Evolutionary conservation across 2,888 invertebrate genomes (phyloP).

Genomic region (Trichacis sp.): DNA sequence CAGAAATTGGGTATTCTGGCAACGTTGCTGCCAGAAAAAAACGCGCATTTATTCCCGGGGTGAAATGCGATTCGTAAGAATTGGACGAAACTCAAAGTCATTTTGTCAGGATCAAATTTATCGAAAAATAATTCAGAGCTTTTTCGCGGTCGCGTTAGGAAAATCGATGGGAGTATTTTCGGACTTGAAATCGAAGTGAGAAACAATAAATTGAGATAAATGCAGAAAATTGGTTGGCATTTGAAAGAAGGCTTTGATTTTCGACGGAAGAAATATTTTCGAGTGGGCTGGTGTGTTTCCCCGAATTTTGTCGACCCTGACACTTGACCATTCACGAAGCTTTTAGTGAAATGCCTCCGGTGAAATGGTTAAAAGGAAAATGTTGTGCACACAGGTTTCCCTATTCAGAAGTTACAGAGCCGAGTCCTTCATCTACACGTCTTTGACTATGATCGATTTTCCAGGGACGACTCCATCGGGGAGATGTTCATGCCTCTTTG

Average conservation of each 20-base stretch:
- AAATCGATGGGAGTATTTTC: background rate
- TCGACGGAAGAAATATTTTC: no score
- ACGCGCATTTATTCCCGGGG: background rate
- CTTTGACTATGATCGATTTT: constrained; percentile 94
- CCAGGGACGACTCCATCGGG: constrained; percentile 93
- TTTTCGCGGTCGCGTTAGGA: background rate
- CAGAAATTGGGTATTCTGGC: background rate
- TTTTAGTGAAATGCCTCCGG: constrained; percentile 36
- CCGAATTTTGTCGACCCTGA: constrained; percentile 36
- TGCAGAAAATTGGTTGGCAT: no score
- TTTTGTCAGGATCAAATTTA: background rate
- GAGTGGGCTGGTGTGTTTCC: constrained; percentile 26
- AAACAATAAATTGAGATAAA: no score
- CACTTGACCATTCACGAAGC: constrained; percentile 43
- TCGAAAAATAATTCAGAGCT: background rate
- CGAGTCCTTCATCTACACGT: constrained; percentile 93
- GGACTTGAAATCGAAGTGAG: background rate
- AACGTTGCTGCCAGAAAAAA: background rate
- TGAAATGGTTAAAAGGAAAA: constrained; percentile 35
- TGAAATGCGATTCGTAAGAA: background rate
- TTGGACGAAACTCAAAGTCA: background rate
- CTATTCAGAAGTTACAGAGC: constrained; percentile 92
- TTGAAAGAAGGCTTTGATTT: no score
- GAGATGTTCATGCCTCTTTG: constrained; percentile 92
- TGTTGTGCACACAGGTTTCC: constrained; percentile 75